Conservation (phyloP, 2,888 invertebrate species). For the Ariolimax columbianus region DNA sequence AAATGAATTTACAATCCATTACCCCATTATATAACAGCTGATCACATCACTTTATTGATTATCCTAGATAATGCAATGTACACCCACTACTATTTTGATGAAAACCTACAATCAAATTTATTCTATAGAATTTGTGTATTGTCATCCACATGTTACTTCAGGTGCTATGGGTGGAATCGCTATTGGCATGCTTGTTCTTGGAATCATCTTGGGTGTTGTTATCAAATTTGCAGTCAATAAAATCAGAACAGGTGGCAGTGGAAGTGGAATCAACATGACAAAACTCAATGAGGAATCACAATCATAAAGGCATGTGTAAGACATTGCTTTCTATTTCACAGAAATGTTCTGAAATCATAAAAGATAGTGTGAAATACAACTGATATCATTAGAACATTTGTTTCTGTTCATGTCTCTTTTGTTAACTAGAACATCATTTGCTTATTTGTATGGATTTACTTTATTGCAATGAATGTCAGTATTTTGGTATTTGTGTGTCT, state of each 20-base stretch:
- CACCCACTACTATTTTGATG: too few relatives aligned
- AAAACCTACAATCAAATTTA: too few relatives aligned
- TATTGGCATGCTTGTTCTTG: conserved; percentile 14
- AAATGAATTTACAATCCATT: too few relatives aligned
- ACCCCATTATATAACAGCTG: too few relatives aligned
- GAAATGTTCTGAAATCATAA: neutral
- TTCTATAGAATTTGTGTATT: too few relatives aligned
- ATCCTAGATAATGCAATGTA: too few relatives aligned
- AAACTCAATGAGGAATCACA: neutral
- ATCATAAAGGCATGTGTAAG: neutral
- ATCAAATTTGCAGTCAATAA: neutral
- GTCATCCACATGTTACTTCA: neutral
- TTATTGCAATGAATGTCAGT: neutral
- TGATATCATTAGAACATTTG: neutral
- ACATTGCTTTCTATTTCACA: neutral
- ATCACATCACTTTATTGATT: too few relatives aligned
- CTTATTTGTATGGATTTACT: too few relatives aligned
- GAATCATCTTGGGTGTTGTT: neutral
- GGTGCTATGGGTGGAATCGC: conserved; percentile 29
- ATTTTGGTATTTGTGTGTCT: too few relatives aligned
- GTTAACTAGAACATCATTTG: too few relatives aligned
- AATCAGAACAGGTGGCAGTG: neutral
- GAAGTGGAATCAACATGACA: neutral
- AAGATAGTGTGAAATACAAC: neutral
- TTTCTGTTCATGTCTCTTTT: neutral